phyloP scores from a whole-genome alignment of 2,113 vertebrate genomes.

The cat (Felis catus) region DNA sequence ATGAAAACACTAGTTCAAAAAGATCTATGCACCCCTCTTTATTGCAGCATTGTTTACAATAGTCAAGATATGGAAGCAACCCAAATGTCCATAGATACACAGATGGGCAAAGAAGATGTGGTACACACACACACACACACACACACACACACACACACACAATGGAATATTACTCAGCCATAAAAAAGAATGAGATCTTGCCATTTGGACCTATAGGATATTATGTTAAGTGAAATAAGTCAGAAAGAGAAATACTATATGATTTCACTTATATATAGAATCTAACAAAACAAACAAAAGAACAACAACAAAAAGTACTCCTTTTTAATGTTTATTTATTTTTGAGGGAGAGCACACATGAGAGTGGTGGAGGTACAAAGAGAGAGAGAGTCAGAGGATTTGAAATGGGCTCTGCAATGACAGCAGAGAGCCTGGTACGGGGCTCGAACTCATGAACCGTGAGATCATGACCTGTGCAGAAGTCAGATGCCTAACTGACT shows the following conservation, averaged over 20 bases:
- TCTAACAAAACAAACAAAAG: background rate
- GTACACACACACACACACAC: background rate
- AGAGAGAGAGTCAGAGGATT: background rate
- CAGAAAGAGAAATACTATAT: background rate
- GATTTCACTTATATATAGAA: background rate
- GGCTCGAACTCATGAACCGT: background rate
- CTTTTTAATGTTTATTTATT: background rate
- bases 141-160: background rate
- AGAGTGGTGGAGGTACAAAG: too few species aligned
- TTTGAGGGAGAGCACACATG: background rate
- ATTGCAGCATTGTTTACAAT: background rate
- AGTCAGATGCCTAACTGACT: background rate
- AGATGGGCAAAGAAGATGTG: background rate
- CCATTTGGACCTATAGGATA: background rate
- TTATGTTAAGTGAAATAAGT: background rate
- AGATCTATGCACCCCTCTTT: background rate
- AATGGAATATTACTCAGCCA: background rate
- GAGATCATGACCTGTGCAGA: background rate
- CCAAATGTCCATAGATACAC: background rate
- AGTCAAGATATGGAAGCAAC: background rate
- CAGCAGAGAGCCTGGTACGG: background rate
- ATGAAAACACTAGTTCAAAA: background rate
- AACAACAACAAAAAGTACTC: background rate
- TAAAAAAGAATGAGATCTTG: background rate
- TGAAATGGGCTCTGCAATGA: too few species aligned